phyloP scores from a whole-genome alignment of 2,888 invertebrate genomes.

The Tipula confusa region DNA sequence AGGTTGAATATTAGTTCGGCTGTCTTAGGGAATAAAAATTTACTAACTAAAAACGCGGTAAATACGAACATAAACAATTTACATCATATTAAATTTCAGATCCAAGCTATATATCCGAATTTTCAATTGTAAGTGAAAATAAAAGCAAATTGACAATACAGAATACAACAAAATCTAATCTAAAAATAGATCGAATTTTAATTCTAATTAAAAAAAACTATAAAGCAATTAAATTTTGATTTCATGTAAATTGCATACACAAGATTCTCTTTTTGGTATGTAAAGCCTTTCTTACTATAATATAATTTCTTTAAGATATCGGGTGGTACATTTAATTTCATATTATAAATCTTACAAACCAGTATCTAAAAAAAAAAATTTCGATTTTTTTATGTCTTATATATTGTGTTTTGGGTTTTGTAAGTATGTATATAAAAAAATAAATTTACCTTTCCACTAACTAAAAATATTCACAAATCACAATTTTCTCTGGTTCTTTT shows the following conservation, averaged over 20 bases:
- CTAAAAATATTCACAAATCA: slow-evolving; percentile 15
- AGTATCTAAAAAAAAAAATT: background rate
- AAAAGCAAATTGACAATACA: background rate
- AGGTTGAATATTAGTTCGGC: too few relatives aligned
- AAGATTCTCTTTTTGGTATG: background rate
- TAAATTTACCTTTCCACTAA: background rate
- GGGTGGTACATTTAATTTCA: background rate
- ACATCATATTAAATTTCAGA: background rate
- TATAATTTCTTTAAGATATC: background rate
- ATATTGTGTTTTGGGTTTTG: background rate
- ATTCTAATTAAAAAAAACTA: background rate
- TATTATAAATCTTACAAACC: background rate
- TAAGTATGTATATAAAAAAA: background rate
- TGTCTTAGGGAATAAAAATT: too few relatives aligned
- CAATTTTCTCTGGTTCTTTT: background rate
- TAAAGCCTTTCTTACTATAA: background rate
- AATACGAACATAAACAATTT: too few relatives aligned
- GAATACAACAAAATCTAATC: background rate
- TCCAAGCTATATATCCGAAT: background rate
- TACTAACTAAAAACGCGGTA: too few relatives aligned
- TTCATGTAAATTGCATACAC: background rate
- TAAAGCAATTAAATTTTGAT: background rate
- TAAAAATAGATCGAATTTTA: background rate
- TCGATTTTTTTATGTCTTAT: too few relatives aligned
- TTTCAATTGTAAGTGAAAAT: background rate